phyloP scores from a whole-genome alignment of 92 coral and sea anemone species.

The Montipora capitata region DNA sequence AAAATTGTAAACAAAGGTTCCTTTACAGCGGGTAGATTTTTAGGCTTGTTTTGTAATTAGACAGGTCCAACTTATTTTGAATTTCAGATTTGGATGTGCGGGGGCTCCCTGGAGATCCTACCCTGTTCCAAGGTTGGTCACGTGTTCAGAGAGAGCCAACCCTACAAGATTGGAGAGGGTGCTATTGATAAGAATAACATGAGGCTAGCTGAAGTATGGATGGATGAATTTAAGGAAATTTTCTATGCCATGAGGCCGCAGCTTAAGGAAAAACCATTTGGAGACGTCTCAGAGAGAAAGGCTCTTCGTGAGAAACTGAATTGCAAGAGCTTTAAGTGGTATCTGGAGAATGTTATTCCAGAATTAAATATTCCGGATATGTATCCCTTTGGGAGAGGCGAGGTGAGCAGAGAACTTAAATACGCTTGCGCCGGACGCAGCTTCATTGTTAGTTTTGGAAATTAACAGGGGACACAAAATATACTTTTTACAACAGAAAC shows the following conservation, averaged over 20 bases:
- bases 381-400: constrained; percentile 96
- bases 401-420: constrained; percentile 59
- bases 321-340: constrained; percentile 96
- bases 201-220: constrained; percentile 98
- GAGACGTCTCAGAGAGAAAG: constrained; percentile 85
- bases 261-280: constrained; percentile 78
- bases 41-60: not conserved
- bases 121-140: constrained; percentile 99
- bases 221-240: constrained; percentile 94
- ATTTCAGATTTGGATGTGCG: constrained; percentile 98
- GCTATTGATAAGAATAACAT: constrained; percentile 93
- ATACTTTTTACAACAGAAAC: no score
- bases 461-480: no score
- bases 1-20: no score
- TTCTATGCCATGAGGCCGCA: constrained; percentile 94
- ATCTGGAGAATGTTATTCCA: constrained; percentile 91
- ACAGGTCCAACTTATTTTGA: not conserved
- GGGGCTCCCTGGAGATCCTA: constrained; percentile 95
- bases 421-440: not conserved
- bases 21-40: no score
- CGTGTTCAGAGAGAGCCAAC: constrained; percentile 98
- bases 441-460: no score
- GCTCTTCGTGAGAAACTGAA: constrained; percentile 80
- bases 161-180: constrained; percentile 94
- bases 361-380: constrained; percentile 92